phyloP scores from a whole-genome alignment of 2,888 invertebrate species.

The Xestia xanthographa region DNA sequence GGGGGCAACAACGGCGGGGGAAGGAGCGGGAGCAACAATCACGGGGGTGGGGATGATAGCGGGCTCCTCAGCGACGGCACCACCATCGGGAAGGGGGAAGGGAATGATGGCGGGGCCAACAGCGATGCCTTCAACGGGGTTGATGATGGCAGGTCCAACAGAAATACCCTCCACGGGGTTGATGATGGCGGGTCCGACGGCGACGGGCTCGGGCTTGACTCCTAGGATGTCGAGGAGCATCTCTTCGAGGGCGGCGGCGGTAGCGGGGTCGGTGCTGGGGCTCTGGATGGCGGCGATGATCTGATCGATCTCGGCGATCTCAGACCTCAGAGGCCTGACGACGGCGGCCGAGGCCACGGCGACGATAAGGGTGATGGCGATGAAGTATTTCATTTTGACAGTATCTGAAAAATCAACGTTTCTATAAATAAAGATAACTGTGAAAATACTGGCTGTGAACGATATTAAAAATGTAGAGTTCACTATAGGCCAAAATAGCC shows the following conservation, averaged over 20 bases:
- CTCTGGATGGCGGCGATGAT: constrained; percentile 63
- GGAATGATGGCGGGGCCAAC: constrained; percentile 47
- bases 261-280: constrained; percentile 64
- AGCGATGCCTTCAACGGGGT: constrained; percentile 70
- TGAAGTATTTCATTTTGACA: constrained; percentile 81
- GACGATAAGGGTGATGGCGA: constrained; percentile 78
- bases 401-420: constrained; percentile 60
- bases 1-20: too few species aligned
- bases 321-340: constrained; percentile 61
- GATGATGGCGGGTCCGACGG: constrained; percentile 48
- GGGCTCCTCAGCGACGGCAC: constrained; percentile 40
- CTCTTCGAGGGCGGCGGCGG: constrained; percentile 61
- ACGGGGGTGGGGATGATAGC: too few species aligned
- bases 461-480: neutral
- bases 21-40: too few species aligned
- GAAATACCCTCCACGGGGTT: constrained; percentile 54
- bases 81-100: constrained; percentile 48
- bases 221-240: constrained; percentile 64
- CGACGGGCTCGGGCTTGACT: constrained; percentile 57
- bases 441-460: constrained; percentile 23
- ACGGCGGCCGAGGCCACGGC: constrained; percentile 77
- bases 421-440: constrained; percentile 6
- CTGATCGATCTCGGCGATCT: constrained; percentile 65
- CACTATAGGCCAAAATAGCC: neutral
- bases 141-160: constrained; percentile 68